Percentiles rank a stretch among this genome's conserved stretches.
Evolutionary conservation across 2,113 vertebrate species (phyloP).

Genomic region (Ancistrus triradiatus): DNA sequence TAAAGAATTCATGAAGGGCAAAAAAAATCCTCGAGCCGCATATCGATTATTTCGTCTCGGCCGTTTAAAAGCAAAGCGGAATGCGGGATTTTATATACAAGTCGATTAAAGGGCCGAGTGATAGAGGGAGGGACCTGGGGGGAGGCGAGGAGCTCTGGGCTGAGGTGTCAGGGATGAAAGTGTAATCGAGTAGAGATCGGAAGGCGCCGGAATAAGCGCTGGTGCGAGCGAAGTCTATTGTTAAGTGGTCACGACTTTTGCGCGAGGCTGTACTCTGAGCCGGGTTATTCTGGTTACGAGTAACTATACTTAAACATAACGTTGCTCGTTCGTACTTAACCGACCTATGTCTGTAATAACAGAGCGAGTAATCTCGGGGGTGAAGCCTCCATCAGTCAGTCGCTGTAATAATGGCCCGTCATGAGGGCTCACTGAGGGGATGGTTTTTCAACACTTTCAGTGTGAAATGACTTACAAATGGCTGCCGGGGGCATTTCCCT

Average conservation of each 20-base stretch:
- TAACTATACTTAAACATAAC: no score
- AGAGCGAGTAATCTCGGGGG: not conserved
- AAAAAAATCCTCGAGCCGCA: not conserved
- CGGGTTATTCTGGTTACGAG: no score
- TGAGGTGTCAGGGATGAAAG: slow-evolving; percentile 14
- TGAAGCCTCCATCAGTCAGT: not conserved
- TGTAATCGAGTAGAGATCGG: slow-evolving; percentile 15
- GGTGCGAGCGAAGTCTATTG: slow-evolving; percentile 26
- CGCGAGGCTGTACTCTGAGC: no score
- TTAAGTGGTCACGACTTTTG: no score
- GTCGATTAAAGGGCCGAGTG: not conserved
- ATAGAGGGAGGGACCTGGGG: slow-evolving; percentile 14
- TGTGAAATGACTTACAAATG: no score
- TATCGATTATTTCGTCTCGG: slow-evolving; percentile 12
- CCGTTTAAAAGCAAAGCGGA: not conserved
- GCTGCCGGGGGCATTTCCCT: not conserved
- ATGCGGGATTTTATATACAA: slow-evolving; percentile 4
- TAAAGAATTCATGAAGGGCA: not conserved
- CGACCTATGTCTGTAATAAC: no score
- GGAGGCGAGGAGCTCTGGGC: not conserved
- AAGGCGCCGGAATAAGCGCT: not conserved
- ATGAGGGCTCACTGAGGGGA: no score
- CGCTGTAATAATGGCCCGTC: no score
- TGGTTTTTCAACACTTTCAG: no score
- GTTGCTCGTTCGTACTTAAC: no score